Evolutionary conservation across 2,888 invertebrate genomes (phyloP).

Genomic region (Lepidochrysops patricia): DNA sequence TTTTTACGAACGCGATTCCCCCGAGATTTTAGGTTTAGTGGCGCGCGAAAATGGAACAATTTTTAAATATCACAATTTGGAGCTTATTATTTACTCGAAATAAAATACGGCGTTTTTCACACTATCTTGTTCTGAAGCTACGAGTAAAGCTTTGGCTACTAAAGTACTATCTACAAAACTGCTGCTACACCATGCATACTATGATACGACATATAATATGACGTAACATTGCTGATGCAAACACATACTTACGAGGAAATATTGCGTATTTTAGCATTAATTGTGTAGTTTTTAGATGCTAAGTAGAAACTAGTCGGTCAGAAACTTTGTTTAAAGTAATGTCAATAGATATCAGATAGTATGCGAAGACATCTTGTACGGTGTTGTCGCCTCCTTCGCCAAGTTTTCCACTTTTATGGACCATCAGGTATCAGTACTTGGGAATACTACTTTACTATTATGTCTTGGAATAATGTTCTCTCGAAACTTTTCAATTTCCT

Average conservation of each 20-base stretch:
- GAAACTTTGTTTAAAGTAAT: too few species aligned
- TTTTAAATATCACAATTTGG: neutral
- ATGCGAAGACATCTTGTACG: neutral
- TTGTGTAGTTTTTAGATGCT: too few species aligned
- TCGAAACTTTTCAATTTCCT: constrained; percentile 24
- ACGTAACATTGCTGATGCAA: too few species aligned
- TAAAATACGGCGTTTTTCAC: neutral
- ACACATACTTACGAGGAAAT: too few species aligned
- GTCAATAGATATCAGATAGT: neutral
- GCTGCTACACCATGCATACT: too few species aligned
- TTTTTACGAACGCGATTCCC: neutral
- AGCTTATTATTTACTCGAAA: neutral
- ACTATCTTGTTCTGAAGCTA: neutral
- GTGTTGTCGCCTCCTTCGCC: constrained; percentile 26
- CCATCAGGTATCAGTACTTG: constrained; percentile 42
- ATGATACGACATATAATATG: too few species aligned
- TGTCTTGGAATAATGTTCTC: constrained; percentile 24
- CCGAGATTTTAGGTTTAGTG: neutral
- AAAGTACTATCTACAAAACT: too few species aligned
- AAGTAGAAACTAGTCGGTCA: too few species aligned
- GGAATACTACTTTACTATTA: constrained; percentile 33
- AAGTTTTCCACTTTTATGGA: constrained; percentile 54
- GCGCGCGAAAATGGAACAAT: neutral
- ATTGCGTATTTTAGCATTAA: too few species aligned
- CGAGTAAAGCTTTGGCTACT: too few species aligned